phyloP scores from a whole-genome alignment of 2,888 invertebrate genomes.

The Vesta saturnalis region DNA sequence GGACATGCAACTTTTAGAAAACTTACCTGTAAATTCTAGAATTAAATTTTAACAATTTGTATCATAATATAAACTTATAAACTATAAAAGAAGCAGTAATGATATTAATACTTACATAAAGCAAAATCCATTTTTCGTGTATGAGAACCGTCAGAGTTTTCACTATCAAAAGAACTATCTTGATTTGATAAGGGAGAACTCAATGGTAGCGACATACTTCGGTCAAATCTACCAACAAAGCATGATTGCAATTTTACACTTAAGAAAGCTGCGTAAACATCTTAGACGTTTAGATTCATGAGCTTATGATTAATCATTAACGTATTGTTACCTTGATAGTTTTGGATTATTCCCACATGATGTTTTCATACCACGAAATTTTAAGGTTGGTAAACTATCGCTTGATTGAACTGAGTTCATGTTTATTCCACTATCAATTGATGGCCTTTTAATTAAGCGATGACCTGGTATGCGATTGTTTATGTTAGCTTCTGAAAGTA shows the following conservation, averaged over 20 bases:
- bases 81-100: conserved; percentile 35
- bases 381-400: conserved; percentile 56
- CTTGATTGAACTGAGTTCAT: conserved; percentile 64
- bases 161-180: conserved; percentile 64
- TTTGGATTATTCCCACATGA: conserved; percentile 57
- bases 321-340: conserved; percentile 60
- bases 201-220: conserved; percentile 76
- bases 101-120: conserved; percentile 83
- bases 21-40: conserved; percentile 14
- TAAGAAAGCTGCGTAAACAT: conserved; percentile 22
- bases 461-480: conserved; percentile 53
- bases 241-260: conserved; percentile 23
- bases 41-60: conserved; percentile 1
- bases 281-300: neutral
- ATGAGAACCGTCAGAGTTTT: conserved; percentile 61
- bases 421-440: conserved; percentile 83
- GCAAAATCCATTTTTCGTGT: conserved; percentile 84
- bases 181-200: conserved; percentile 63
- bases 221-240: conserved; percentile 68
- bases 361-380: conserved; percentile 53
- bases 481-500: conserved; percentile 56
- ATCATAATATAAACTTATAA: conserved; percentile 23
- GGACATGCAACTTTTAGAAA: conserved; percentile 2
- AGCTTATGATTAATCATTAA: neutral
- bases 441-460: conserved; percentile 75